Percentiles rank a stretch among this genome's conserved stretches.
These are phyloP conservation scores for Mechanitis mazaeus DNA, from an alignment of 2,888 invertebrate species.

Conservation along the genomic window DNA sequence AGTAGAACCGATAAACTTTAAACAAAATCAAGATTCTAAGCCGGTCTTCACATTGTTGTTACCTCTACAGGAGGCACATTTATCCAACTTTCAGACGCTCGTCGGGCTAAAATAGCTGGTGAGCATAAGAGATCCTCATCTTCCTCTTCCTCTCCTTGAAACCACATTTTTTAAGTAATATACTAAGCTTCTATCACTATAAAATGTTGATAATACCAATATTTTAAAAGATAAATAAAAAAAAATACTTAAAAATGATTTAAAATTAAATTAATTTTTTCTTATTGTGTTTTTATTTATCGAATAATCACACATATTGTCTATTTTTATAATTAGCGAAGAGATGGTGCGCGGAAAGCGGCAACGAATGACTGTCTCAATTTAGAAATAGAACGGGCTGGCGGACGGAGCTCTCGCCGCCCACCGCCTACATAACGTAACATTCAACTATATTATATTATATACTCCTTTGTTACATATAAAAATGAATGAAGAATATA, in stretches of 20 bases:
- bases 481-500: constrained; percentile 2
- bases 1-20: too few species aligned
- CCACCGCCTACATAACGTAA: constrained; percentile 32
- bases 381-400: constrained; percentile 76
- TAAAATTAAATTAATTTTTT: constrained; percentile 10
- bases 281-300: constrained; percentile 9
- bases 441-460: constrained; percentile 17
- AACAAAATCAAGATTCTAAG: neutral
- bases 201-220: neutral
- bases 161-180: constrained; percentile 79
- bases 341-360: constrained; percentile 70
- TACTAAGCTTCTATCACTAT: neutral
- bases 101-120: constrained; percentile 89
- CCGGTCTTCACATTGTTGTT: constrained; percentile 33
- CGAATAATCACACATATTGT: constrained; percentile 14
- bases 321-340: constrained; percentile 53
- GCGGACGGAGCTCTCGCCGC: constrained; percentile 27
- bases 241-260: neutral
- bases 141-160: constrained; percentile 86
- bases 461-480: constrained; percentile 10
- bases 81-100: constrained; percentile 94
- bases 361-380: constrained; percentile 72
- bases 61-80: constrained; percentile 92
- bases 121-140: constrained; percentile 92
- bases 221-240: neutral